Percentiles rank a stretch among this genome's conserved stretches.
Evolutionary conservation across 1,140 invertebrate genomes (phyloP).

Genomic region (Bombyx mandarina): DNA sequence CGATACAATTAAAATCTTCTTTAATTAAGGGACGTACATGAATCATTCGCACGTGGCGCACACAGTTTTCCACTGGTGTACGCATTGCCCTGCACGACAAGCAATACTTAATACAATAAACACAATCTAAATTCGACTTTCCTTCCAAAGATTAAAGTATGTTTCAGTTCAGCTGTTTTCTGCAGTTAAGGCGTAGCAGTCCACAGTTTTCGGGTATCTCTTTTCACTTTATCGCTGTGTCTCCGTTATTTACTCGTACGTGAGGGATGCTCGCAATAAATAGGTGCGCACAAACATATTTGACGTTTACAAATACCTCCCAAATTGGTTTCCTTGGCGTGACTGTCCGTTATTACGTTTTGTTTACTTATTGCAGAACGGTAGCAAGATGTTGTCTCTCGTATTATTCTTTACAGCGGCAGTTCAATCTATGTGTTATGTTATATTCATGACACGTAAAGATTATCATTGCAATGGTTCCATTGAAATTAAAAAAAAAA

Average conservation of each 20-base stretch:
- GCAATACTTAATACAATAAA: constrained; percentile 20
- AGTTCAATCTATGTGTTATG: too few species aligned
- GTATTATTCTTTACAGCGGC: neutral
- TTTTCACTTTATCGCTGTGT: constrained; percentile 65
- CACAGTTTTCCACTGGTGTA: constrained; percentile 67
- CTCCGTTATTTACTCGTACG: constrained; percentile 64
- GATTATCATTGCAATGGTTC: too few species aligned
- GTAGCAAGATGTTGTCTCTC: constrained; percentile 12
- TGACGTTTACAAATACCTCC: constrained; percentile 63
- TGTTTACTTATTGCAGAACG: constrained; percentile 43
- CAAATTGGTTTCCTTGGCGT: constrained; percentile 60
- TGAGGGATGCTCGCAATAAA: constrained; percentile 66
- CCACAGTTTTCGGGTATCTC: constrained; percentile 47
- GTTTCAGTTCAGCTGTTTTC: constrained; percentile 15
- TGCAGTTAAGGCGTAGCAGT: constrained; percentile 32
- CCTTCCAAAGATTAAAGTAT: constrained; percentile 21
- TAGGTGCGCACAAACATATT: constrained; percentile 65
- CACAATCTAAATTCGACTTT: constrained; percentile 32
- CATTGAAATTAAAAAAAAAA: too few species aligned
- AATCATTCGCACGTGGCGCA: constrained; percentile 73
- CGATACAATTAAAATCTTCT: constrained; percentile 73
- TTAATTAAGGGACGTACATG: constrained; percentile 71
- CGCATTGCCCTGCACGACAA: constrained; percentile 31
- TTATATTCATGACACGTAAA: too few species aligned
- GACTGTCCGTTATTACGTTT: constrained; percentile 50